These are phyloP conservation scores for Squalus acanthias DNA, from an alignment of 2,797 vertebrate genomes.

Conservation along the genomic window DNA sequence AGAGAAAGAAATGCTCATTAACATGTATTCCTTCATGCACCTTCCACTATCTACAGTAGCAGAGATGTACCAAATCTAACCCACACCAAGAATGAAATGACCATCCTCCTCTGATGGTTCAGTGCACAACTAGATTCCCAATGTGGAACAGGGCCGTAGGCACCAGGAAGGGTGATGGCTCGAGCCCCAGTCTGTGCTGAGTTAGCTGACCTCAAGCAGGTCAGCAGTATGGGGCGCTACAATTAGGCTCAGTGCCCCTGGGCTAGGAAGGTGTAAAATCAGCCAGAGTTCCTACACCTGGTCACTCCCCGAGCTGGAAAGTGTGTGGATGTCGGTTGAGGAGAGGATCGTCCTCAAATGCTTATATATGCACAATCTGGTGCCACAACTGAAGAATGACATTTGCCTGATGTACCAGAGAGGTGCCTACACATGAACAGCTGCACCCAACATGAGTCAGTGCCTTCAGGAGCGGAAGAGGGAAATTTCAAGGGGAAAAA, in stretches of 20 bases:
- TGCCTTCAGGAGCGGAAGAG: not conserved
- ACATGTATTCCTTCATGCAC: not conserved
- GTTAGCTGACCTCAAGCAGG: not conserved
- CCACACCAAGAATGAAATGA: not conserved
- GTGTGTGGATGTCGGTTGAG: no score
- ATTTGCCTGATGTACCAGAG: not conserved
- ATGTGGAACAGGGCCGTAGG: not conserved
- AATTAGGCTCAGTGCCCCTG: not conserved
- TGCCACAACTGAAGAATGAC: not conserved
- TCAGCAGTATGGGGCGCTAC: not conserved
- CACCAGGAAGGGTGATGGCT: not conserved
- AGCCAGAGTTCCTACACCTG: not conserved
- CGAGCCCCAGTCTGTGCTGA: not conserved
- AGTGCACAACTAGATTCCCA: not conserved
- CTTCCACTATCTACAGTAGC: not conserved
- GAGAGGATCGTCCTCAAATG: not conserved
- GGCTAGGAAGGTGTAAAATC: not conserved
- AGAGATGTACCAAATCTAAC: not conserved
- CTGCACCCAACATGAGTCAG: not conserved
- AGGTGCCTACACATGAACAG: no score
- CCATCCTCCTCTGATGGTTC: not conserved
- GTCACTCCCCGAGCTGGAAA: not conserved
- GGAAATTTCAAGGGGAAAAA: not conserved
- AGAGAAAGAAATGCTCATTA: not conserved
- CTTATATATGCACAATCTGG: not conserved